These are phyloP conservation scores for Abramis brama DNA, from an alignment of 2,113 vertebrate species.

Conservation along the genomic window DNA sequence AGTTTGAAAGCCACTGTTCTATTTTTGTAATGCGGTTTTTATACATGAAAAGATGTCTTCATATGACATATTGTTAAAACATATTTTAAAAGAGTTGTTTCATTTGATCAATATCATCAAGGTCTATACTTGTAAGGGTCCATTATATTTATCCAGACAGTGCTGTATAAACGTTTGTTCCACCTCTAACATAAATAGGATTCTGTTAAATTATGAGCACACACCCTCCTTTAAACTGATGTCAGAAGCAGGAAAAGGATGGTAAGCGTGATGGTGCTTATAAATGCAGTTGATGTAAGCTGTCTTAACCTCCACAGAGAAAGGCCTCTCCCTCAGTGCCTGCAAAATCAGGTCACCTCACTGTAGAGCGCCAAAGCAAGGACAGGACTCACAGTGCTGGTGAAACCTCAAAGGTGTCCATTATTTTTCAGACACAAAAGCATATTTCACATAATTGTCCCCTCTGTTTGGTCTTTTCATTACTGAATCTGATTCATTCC, in stretches of 20 bases:
- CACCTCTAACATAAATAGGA: no score
- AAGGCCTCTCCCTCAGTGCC: conserved; percentile 26
- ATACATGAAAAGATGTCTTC: background rate
- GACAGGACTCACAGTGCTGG: conserved; percentile 39
- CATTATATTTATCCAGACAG: background rate
- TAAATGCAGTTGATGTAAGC: conserved; percentile 22
- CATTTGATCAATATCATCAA: background rate
- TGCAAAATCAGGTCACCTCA: conserved; percentile 52
- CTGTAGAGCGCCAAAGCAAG: conserved; percentile 32
- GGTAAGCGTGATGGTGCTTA: background rate
- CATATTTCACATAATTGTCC: background rate
- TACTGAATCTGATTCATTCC: background rate
- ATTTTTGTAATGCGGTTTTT: background rate
- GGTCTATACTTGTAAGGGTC: background rate
- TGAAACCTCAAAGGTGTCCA: conserved; percentile 23
- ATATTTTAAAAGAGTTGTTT: background rate
- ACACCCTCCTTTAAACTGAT: conserved; percentile 23
- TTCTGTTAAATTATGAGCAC: conserved; percentile 30
- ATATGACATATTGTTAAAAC: background rate
- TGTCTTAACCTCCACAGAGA: conserved; percentile 28
- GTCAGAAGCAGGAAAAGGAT: conserved; percentile 20
- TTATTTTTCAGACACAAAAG: conserved; percentile 24
- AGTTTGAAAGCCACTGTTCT: background rate
- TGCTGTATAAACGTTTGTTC: no score
- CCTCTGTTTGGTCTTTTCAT: background rate